phyloP scores from a whole-genome alignment of 2,888 invertebrate species.

The Chymomyza amoena region DNA sequence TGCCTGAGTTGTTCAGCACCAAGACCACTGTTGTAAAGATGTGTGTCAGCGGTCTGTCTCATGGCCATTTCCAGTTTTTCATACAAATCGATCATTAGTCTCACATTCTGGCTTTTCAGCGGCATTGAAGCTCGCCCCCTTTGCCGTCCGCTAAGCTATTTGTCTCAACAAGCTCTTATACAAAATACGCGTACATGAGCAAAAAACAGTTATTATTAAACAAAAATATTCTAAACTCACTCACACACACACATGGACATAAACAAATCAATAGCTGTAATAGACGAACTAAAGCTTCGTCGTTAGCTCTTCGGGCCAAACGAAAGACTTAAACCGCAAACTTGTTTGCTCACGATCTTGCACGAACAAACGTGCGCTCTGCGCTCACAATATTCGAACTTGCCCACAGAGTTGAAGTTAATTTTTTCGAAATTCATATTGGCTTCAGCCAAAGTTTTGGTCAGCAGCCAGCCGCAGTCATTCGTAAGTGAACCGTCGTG shows the following conservation, averaged over 20 bases:
- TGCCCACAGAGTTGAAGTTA: neutral
- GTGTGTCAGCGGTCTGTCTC: neutral
- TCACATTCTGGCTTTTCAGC: constrained; percentile 12
- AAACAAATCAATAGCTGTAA: neutral
- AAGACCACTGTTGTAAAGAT: neutral
- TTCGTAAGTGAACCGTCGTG: constrained; percentile 64
- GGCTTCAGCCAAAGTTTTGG: constrained; percentile 5
- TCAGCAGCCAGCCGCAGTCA: constrained; percentile 30
- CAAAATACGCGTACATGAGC: neutral
- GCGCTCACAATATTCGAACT: constrained; percentile 14
- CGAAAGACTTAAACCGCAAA: constrained; percentile 59
- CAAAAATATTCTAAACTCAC: constrained; percentile 58
- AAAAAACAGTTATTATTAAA: constrained; percentile 61
- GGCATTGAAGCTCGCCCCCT: neutral
- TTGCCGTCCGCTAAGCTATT: too few relatives aligned
- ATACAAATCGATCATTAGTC: constrained; percentile 3
- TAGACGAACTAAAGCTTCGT: neutral
- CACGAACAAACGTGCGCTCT: neutral
- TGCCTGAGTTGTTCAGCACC: too few relatives aligned
- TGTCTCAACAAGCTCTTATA: neutral
- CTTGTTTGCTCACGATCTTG: constrained; percentile 31
- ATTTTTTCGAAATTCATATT: constrained; percentile 4
- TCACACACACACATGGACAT: constrained; percentile 9
- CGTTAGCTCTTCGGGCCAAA: constrained; percentile 7
- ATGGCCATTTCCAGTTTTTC: neutral